Base-by-base conservation (phyloP, 2,888 invertebrate genomes). In the Geotrupes spiniger region DNA sequence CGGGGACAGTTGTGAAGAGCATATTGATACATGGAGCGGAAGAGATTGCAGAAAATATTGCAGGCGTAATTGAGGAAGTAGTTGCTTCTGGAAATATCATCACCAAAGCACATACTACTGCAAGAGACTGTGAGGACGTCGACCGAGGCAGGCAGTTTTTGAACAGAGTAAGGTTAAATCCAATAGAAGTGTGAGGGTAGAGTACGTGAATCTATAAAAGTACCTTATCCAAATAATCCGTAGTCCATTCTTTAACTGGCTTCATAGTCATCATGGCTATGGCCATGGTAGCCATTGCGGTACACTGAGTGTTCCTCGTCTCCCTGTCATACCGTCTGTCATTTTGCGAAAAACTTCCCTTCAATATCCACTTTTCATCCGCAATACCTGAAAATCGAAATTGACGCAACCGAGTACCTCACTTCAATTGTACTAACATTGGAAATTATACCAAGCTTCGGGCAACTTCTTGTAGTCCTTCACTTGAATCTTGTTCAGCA, bases 211-310 rank as follows among this genome's bases (percentile, higher is more conserved):
- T n/a, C n/a, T n/a, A n/a, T n/a, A n/a, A n/a, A n/a, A n/a, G 39
- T 57, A 70, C 68, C n/a, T 72, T 64, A 53, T 78, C 74, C 1
- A 79, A 50, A 1, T 67, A 69, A 8, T 70, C 68, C 5, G 49
- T 45, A 12, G 52, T 55, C 85, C 85, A 85, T 37, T 74, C 74
- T 42, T 76, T 74, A 36, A 80, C 78, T 51, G 77, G 76, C 60
- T 74, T 76, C 50, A 80, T 73, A 56, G 77, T 76, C 0, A 78
- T 76, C 53, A 79, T 71, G 25, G 77, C 76, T 52, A 79, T 78
- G 1, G 80, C 78, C 70, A 80, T 76, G 1, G 79, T 76, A 47
- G 78, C 78, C 72, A 78, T 79, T 1, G 43, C 48, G 21, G 55
- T 57, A 64, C 71, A 64, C 66, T 72, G 73, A 11, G 61, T 56